A percentile compares a stretch with the other conserved stretches of the same genome.
phyloP scores from a whole-genome alignment of 1,140 invertebrate genomes.

The Eriosoma lanigerum region DNA sequence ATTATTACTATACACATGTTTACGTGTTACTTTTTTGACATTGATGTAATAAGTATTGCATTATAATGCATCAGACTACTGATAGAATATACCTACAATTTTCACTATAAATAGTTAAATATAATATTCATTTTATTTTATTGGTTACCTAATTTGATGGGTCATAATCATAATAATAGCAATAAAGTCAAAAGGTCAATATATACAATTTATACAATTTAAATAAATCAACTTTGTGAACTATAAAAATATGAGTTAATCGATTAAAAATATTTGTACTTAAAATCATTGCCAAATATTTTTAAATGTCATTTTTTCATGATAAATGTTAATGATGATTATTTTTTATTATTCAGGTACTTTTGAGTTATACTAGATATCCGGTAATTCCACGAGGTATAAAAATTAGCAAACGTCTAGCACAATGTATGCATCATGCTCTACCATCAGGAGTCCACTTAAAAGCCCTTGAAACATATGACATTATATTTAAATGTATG shows the following conservation, averaged over 20 bases:
- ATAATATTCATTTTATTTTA: neutral
- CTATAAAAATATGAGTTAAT: neutral
- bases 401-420: slow-evolving; percentile 88
- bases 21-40: slow-evolving; percentile 9
- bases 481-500: slow-evolving; percentile 90
- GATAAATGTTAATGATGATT: too few relatives aligned
- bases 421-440: slow-evolving; percentile 93
- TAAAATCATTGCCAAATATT: neutral
- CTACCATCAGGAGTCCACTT: slow-evolving; percentile 89
- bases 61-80: neutral
- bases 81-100: neutral
- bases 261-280: neutral
- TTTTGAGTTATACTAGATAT: slow-evolving; percentile 76
- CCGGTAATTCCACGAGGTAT: slow-evolving; percentile 87
- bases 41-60: neutral
- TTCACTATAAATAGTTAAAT: neutral
- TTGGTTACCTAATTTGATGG: neutral
- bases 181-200: slow-evolving; percentile 23
- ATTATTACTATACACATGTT: too few relatives aligned
- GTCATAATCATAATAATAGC: neutral
- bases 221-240: neutral
- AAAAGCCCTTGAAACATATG: slow-evolving; percentile 91
- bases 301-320: slow-evolving; percentile 1
- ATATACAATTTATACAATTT: too few relatives aligned
- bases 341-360: slow-evolving; percentile 64